Conservation (phyloP, 2,888 invertebrate genomes). For the Odontothrips loti region DNA sequence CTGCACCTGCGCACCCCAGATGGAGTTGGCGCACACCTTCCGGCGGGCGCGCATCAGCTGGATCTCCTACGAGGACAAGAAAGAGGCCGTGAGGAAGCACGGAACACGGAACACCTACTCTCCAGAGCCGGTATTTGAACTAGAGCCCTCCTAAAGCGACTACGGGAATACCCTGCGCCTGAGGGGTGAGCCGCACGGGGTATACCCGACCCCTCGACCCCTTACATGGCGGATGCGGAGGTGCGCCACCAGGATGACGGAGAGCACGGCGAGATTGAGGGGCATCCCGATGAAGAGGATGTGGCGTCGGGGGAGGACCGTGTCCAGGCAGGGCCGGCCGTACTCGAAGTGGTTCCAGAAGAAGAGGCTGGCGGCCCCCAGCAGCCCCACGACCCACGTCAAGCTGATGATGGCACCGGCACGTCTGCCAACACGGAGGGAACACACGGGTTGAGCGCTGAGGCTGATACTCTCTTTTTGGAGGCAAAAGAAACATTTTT, state of each 20-base stretch:
- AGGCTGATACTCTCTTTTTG: neutral
- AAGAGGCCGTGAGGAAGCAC: neutral
- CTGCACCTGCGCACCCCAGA: slow-evolving; percentile 19
- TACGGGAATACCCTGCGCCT: no score
- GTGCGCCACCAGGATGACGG: slow-evolving; percentile 31
- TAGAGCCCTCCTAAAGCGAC: neutral
- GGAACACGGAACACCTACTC: no score
- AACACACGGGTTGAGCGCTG: neutral
- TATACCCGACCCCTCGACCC: no score
- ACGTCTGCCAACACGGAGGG: slow-evolving; percentile 1
- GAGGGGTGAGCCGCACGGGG: no score
- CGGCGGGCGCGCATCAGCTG: slow-evolving; percentile 8
- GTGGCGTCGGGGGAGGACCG: slow-evolving; percentile 24
- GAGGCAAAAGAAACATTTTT: no score
- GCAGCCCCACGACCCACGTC: slow-evolving; percentile 29
- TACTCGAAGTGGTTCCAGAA: slow-evolving; percentile 31
- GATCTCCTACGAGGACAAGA: neutral
- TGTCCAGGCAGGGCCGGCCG: slow-evolving; percentile 26
- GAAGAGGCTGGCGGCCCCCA: slow-evolving; percentile 12
- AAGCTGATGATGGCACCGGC: neutral
- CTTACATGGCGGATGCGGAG: slow-evolving; percentile 26
- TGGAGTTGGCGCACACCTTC: neutral
- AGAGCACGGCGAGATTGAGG: slow-evolving; percentile 29
- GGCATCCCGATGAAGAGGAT: slow-evolving; percentile 27
- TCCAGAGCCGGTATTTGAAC: neutral